A percentile compares a stretch with the other conserved stretches of the same genome.
Conservation (phyloP, 2,888 invertebrate genomes). For the Nineta flava region DNA sequence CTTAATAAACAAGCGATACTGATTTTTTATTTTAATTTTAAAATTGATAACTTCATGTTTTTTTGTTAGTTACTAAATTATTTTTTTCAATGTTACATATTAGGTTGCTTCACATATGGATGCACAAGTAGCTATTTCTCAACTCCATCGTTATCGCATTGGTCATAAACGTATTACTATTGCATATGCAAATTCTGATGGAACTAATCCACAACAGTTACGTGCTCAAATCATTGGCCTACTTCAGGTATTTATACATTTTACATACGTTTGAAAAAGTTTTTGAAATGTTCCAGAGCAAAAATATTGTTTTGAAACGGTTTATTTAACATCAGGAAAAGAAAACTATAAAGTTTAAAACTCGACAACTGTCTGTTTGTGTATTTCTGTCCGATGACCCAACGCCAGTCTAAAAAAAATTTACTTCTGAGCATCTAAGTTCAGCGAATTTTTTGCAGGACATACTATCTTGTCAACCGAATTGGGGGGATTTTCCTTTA, state of each 20-base stretch:
- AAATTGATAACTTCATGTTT: not conserved
- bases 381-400: no score
- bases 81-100: not conserved
- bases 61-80: slow-evolving; percentile 1
- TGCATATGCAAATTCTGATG: slow-evolving; percentile 44
- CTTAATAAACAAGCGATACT: slow-evolving; percentile 1
- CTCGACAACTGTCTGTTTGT: no score
- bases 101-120: slow-evolving; percentile 36
- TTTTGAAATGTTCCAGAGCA: not conserved
- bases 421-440: no score
- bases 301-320: no score
- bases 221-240: slow-evolving; percentile 55
- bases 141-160: slow-evolving; percentile 66
- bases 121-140: slow-evolving; percentile 59
- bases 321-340: no score
- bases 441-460: no score
- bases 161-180: slow-evolving; percentile 69
- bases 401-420: no score
- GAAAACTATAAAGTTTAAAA: no score
- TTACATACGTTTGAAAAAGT: not conserved
- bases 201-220: slow-evolving; percentile 45
- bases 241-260: slow-evolving; percentile 31
- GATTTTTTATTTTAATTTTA: not conserved
- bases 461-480: no score
- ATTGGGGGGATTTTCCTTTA: no score